Evolutionary conservation across 2,113 vertebrate genomes (phyloP).

Genomic region (Saccopteryx bilineata): DNA sequence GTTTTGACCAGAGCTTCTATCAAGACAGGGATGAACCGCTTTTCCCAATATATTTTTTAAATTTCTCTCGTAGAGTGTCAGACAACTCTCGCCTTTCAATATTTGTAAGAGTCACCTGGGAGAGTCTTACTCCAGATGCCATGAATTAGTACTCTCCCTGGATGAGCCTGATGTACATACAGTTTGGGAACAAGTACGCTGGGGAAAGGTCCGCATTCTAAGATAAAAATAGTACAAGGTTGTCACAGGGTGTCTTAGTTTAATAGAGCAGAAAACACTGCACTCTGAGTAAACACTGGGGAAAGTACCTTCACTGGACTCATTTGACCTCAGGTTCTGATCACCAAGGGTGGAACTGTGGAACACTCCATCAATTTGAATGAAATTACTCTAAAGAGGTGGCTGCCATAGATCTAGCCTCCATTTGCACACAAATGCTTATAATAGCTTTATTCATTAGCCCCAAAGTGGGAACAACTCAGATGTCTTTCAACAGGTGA

Average conservation of each 20-base stretch:
- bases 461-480: not conserved
- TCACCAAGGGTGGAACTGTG: not conserved
- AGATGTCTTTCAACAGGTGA: not conserved
- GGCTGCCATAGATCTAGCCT: not conserved
- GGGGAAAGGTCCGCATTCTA: not conserved
- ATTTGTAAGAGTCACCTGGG: not conserved
- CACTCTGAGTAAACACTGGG: not conserved
- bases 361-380: not conserved
- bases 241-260: not conserved
- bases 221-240: not conserved
- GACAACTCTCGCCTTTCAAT: not conserved
- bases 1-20: not conserved
- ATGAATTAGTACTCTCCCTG: not conserved
- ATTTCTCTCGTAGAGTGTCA: not conserved
- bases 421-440: not conserved
- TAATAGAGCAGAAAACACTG: not conserved
- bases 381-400: not conserved
- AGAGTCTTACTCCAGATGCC: not conserved
- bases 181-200: not conserved
- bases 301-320: not conserved
- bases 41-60: not conserved
- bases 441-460: not conserved
- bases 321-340: not conserved
- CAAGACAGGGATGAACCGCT: not conserved
- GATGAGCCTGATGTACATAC: not conserved